Conservation (phyloP, 2,797 vertebrate genomes). For the Clamator glandarius region DNA sequence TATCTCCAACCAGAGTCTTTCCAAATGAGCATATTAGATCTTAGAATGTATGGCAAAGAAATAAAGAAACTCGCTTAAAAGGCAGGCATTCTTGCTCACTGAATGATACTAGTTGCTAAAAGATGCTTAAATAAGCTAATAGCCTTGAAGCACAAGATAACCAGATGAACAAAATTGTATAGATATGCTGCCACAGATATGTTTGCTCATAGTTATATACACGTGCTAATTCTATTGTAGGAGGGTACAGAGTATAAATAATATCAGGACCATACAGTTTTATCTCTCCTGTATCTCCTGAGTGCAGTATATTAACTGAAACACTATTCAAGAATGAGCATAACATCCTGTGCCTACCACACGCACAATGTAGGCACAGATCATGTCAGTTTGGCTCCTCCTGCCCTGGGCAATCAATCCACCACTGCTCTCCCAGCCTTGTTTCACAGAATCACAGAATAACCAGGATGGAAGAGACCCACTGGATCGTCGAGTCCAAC, state of each 20-base stretch:
- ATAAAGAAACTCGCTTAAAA: constrained; percentile 24
- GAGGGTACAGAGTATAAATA: background rate
- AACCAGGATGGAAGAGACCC: too few relatives aligned
- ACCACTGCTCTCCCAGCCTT: background rate
- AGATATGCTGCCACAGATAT: background rate
- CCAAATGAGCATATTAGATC: background rate
- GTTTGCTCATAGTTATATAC: background rate
- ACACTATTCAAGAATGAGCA: background rate
- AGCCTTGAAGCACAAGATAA: background rate
- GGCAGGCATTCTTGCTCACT: background rate
- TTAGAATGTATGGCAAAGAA: background rate
- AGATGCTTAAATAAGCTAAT: background rate
- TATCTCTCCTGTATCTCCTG: background rate
- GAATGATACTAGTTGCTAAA: background rate
- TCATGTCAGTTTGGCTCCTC: background rate
- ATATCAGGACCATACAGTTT: background rate
- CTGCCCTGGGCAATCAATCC: background rate
- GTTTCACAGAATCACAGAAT: too few relatives aligned
- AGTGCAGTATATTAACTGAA: background rate
- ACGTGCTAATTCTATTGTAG: background rate
- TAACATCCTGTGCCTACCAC: background rate
- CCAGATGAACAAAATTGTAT: background rate
- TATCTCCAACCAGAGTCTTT: constrained; percentile 10
- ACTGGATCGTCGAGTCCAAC: too few relatives aligned
- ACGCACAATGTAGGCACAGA: background rate